Evolutionary conservation across 2,113 vertebrate genomes (phyloP).

Genomic region (Macquaria australasica): DNA sequence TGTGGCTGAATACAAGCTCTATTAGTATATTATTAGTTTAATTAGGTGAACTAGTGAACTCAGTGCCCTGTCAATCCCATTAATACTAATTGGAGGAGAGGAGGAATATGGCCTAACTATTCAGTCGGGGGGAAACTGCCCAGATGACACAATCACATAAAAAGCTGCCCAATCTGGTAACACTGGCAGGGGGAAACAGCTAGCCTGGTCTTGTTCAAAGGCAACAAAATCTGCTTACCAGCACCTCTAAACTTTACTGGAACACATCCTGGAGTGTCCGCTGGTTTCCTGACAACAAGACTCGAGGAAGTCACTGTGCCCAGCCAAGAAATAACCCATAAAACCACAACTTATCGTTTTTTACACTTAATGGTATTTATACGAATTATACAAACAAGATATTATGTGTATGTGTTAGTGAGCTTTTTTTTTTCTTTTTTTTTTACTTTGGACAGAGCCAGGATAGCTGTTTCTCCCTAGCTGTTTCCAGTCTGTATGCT

Average conservation of each 20-base stretch:
- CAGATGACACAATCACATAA: background rate
- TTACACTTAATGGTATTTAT: too few relatives aligned
- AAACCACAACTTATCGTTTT: background rate
- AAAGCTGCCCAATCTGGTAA: background rate
- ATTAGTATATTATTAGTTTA: background rate
- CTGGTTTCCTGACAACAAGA: background rate
- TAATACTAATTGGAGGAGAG: background rate
- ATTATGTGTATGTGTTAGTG: background rate
- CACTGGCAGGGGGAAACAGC: background rate
- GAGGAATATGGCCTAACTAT: background rate
- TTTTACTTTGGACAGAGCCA: background rate
- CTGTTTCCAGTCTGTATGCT: background rate
- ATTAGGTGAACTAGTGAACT: background rate
- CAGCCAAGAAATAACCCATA: background rate
- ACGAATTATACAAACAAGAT: slow-evolving; percentile 7
- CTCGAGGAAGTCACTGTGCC: background rate
- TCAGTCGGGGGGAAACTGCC: background rate
- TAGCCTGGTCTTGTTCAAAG: background rate
- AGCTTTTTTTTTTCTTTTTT: background rate
- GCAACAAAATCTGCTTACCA: background rate
- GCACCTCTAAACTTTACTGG: background rate
- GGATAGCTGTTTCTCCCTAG: background rate
- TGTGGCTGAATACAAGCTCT: background rate
- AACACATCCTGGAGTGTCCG: background rate
- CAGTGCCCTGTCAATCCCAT: background rate